A percentile compares a stretch with the other conserved stretches of the same genome.
These are phyloP conservation scores for Chrysodeixis includens DNA, from an alignment of 2,888 invertebrate species.

Conservation along the genomic window DNA sequence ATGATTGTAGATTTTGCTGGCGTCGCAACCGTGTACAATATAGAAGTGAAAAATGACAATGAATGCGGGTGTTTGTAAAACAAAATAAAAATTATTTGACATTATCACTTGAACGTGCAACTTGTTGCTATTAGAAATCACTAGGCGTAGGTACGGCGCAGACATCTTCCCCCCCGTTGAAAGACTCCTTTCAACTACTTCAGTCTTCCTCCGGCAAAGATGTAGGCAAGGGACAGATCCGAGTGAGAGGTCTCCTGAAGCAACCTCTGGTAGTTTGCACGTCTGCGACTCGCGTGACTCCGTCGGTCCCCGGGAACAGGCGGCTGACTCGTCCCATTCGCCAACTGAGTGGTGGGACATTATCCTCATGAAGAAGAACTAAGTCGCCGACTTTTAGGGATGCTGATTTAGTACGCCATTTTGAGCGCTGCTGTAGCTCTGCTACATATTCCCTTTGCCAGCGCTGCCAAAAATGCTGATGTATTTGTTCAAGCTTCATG, in stretches of 20 bases:
- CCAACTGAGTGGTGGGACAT: neutral
- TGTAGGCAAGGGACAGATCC: neutral
- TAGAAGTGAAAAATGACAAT: too few relatives aligned
- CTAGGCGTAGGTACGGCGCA: neutral
- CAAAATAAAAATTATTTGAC: too few relatives aligned
- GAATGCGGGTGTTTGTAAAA: too few relatives aligned
- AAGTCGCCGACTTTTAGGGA: too few relatives aligned
- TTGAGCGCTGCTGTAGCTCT: too few relatives aligned
- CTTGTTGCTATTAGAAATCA: neutral
- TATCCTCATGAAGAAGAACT: neutral
- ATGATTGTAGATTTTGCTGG: too few relatives aligned
- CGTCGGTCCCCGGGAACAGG: neutral
- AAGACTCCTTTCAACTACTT: neutral
- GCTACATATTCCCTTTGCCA: too few relatives aligned
- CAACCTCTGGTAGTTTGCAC: neutral
- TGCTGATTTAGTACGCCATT: too few relatives aligned
- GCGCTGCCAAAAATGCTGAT: too few relatives aligned
- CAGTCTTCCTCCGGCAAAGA: neutral
- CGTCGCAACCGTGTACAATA: too few relatives aligned
- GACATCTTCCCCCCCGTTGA: neutral
- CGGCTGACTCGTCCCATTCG: neutral
- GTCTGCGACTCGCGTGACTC: neutral
- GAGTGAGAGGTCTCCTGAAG: neutral
- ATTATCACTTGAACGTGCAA: neutral
- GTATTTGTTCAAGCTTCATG: too few relatives aligned